phyloP scores from a whole-genome alignment of 2,797 vertebrate species.

The Pitangus sulphuratus region DNA sequence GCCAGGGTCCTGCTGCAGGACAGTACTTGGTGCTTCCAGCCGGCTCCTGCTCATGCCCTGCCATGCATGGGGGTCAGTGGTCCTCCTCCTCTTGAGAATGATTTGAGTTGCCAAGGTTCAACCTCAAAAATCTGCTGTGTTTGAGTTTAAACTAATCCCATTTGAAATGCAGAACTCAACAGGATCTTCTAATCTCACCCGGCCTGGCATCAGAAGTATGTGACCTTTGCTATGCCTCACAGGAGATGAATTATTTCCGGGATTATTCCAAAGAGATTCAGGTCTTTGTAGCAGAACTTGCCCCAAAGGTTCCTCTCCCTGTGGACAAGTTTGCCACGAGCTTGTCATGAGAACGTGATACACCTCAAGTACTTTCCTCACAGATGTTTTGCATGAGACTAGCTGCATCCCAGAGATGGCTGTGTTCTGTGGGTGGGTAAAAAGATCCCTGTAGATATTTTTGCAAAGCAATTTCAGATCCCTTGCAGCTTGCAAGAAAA shows the following conservation, averaged over 20 bases:
- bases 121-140: background rate
- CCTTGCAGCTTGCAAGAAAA: conserved; percentile 29
- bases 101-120: background rate
- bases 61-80: background rate
- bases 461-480: conserved; percentile 8
- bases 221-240: background rate
- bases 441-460: conserved; percentile 30
- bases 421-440: background rate
- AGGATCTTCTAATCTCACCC: background rate
- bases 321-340: background rate
- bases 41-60: background rate
- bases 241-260: background rate
- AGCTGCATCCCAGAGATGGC: background rate
- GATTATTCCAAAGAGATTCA: background rate
- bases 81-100: background rate
- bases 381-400: conserved; percentile 49
- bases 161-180: background rate
- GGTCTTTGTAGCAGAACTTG: background rate
- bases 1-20: background rate
- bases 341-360: background rate
- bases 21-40: fast-evolving
- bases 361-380: background rate
- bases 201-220: background rate
- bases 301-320: background rate
- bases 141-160: background rate